Evolutionary conservation across 2,888 invertebrate species (phyloP).

Genomic region (Therioaphis trifolii): DNA sequence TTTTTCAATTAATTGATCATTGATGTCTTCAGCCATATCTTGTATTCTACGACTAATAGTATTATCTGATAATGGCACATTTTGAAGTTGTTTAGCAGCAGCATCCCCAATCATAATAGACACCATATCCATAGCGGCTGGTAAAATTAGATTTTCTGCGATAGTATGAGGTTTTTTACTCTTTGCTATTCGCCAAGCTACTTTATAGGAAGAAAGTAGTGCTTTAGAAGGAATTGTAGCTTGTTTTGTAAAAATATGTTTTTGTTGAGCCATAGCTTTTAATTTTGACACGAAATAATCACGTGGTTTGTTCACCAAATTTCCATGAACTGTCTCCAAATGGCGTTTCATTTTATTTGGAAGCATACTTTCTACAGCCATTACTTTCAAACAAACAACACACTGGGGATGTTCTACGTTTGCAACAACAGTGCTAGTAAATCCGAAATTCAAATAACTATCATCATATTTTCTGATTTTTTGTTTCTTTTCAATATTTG

Average conservation of each 20-base stretch:
- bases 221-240: slow-evolving; percentile 60
- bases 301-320: slow-evolving; percentile 61
- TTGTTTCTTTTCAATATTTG: slow-evolving; percentile 5
- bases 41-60: slow-evolving; percentile 65
- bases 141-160: slow-evolving; percentile 50
- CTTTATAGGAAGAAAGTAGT: slow-evolving; percentile 64
- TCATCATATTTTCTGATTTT: neutral
- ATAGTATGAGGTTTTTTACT: slow-evolving; percentile 64
- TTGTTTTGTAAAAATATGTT: slow-evolving; percentile 54
- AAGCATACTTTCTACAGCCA: neutral
- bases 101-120: slow-evolving; percentile 47
- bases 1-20: slow-evolving; percentile 36
- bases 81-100: slow-evolving; percentile 64
- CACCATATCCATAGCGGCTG: neutral
- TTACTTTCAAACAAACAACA: slow-evolving; percentile 10
- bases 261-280: slow-evolving; percentile 64
- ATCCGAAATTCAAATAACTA: neutral
- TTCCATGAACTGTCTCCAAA: slow-evolving; percentile 28
- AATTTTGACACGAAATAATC: slow-evolving; percentile 6
- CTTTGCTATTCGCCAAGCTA: slow-evolving; percentile 63
- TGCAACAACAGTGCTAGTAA: too few species aligned
- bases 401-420: slow-evolving; percentile 8
- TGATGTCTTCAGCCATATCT: slow-evolving; percentile 63
- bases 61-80: slow-evolving; percentile 65
- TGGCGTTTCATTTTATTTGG: too few species aligned